These are phyloP conservation scores for Ophthalmolycus amberensis DNA, from an alignment of 2,113 vertebrate genomes.

Conservation along the genomic window DNA sequence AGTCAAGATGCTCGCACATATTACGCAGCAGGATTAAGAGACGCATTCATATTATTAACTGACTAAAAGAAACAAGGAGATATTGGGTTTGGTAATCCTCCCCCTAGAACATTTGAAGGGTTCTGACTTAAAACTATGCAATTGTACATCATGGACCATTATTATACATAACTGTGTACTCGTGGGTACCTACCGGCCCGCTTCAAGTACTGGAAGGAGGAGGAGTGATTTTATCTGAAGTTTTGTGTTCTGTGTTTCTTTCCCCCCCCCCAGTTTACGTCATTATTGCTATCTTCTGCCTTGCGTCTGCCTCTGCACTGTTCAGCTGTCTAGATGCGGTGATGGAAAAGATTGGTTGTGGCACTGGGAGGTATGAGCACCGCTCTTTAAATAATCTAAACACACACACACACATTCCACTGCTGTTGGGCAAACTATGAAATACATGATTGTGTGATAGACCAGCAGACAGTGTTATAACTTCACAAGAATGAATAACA, in stretches of 20 bases:
- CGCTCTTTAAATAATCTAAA: not conserved
- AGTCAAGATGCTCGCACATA: not conserved
- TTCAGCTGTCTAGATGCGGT: conserved; percentile 91
- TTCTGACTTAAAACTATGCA: not conserved
- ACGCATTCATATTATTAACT: no score
- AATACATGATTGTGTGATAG: not conserved
- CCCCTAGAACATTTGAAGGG: not conserved
- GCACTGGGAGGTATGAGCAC: conserved; percentile 85
- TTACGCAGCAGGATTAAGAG: not conserved
- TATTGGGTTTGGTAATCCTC: not conserved
- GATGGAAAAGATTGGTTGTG: conserved; percentile 85
- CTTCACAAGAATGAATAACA: no score
- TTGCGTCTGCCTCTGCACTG: conserved; percentile 91
- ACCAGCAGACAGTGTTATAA: no score
- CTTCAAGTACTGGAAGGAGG: not conserved
- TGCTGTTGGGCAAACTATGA: not conserved
- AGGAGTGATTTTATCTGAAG: not conserved
- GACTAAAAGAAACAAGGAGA: no score
- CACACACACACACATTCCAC: not conserved
- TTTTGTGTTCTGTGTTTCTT: not conserved
- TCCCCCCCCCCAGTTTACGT: conserved; percentile 87
- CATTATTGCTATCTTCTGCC: conserved; percentile 93
- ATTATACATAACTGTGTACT: not conserved
- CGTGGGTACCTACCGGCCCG: not conserved
- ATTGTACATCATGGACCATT: not conserved